Conservation (phyloP, 2,888 invertebrate species). For the Latrodectus elegans region DNA sequence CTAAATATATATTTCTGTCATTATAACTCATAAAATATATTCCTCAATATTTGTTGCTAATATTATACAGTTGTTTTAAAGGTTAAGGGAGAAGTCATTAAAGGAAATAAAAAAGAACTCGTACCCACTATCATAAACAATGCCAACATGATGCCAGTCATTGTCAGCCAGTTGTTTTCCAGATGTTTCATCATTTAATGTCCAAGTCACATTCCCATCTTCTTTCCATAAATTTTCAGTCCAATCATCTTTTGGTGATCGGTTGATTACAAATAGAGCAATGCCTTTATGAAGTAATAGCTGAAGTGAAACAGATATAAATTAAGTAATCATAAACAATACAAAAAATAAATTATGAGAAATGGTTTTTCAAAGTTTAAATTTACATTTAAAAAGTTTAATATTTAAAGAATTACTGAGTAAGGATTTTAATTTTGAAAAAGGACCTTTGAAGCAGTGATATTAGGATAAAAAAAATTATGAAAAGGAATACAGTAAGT, state of each 20-base stretch:
- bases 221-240: conserved; percentile 75
- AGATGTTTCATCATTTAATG: conserved; percentile 60
- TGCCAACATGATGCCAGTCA: conserved; percentile 70
- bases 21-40: background rate
- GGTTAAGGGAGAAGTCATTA: background rate
- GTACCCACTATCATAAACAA: conserved; percentile 68
- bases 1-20: background rate
- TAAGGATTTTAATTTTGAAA: too few species aligned
- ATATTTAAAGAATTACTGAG: too few species aligned
- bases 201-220: conserved; percentile 74
- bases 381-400: too few species aligned
- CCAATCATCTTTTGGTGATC: conserved; percentile 76
- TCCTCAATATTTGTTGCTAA: too few species aligned
- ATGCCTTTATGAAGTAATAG: conserved; percentile 79
- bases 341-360: too few species aligned
- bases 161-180: conserved; percentile 70
- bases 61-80: background rate
- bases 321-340: too few species aligned
- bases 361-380: too few species aligned
- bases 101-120: background rate
- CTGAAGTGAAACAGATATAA: conserved; percentile 8
- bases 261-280: conserved; percentile 76
- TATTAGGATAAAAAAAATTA: too few species aligned
- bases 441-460: too few species aligned
- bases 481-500: too few species aligned